Evolutionary conservation across 2,113 vertebrate genomes (phyloP).

Genomic region (Setophaga coronata): DNA sequence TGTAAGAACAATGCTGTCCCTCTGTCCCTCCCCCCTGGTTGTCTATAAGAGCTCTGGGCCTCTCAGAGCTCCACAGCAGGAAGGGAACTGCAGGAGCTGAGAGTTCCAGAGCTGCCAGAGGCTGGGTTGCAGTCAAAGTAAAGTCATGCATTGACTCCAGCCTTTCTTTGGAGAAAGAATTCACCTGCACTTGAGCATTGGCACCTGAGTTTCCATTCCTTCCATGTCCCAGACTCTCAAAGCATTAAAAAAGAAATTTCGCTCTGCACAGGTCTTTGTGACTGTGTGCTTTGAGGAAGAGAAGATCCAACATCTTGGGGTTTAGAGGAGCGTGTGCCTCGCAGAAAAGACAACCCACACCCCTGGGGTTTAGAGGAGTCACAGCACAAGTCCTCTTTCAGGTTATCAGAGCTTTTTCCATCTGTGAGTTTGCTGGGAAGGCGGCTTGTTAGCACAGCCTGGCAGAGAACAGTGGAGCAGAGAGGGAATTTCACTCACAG

Average conservation of each 20-base stretch:
- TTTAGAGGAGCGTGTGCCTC: background rate
- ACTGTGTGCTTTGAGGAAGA: background rate
- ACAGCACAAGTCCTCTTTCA: background rate
- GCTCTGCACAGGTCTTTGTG: background rate
- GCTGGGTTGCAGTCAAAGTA: background rate
- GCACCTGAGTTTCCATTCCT: background rate
- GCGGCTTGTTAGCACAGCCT: slow-evolving; percentile 22
- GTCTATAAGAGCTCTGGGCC: background rate
- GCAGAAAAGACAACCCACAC: background rate
- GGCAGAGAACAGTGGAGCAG: background rate
- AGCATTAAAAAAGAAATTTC: background rate
- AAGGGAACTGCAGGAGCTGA: background rate
- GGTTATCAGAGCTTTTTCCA: slow-evolving; percentile 13
- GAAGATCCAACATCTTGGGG: background rate
- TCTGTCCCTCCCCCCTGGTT: accelerated
- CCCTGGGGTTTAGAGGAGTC: background rate
- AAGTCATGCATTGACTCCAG: background rate
- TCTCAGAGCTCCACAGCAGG: background rate
- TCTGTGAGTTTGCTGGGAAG: background rate
- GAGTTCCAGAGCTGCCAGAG: background rate
- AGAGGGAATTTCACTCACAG: background rate
- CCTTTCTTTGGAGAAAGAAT: background rate
- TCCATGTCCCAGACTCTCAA: background rate
- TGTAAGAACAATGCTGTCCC: background rate
- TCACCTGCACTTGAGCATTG: background rate